phyloP scores from a whole-genome alignment of 1,140 invertebrate species.

The Drosophila chauvacae region DNA sequence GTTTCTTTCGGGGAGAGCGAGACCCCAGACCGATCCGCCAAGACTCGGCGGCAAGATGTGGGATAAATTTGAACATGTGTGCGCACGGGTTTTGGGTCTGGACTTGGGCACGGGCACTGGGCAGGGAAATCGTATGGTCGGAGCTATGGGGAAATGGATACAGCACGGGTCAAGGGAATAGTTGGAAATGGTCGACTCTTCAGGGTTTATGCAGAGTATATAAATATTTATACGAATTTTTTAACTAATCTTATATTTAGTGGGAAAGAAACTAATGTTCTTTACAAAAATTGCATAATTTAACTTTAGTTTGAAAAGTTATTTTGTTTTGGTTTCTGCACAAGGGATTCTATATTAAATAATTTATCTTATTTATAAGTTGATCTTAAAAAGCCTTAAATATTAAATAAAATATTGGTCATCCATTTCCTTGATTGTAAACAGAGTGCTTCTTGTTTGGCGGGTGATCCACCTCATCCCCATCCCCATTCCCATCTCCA shows the following conservation, averaged over 20 bases:
- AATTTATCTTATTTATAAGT: too few species aligned
- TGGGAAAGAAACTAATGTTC: too few species aligned
- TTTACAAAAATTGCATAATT: too few species aligned
- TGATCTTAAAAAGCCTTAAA: neutral
- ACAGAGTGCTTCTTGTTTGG: constrained; percentile 13
- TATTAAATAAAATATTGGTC: neutral
- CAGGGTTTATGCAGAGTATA: neutral
- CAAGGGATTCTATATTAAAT: too few species aligned
- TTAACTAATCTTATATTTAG: neutral
- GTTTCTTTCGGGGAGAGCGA: constrained; percentile 62
- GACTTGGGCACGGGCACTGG: constrained; percentile 25
- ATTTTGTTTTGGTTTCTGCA: too few species aligned
- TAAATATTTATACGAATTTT: neutral
- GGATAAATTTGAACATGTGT: constrained; percentile 73
- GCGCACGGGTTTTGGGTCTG: constrained; percentile 19
- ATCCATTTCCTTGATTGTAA: neutral
- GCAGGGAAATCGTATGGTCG: constrained; percentile 40
- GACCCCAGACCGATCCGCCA: constrained; percentile 22
- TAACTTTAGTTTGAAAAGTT: too few species aligned
- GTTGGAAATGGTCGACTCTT: neutral
- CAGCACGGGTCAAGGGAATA: constrained; percentile 35
- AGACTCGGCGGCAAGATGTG: constrained; percentile 36
- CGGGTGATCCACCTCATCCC: constrained; percentile 21
- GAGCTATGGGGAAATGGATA: constrained; percentile 39
- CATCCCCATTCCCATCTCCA: neutral